phyloP scores from a whole-genome alignment of 1,140 invertebrate genomes.

The Frieseomelitta varia region DNA sequence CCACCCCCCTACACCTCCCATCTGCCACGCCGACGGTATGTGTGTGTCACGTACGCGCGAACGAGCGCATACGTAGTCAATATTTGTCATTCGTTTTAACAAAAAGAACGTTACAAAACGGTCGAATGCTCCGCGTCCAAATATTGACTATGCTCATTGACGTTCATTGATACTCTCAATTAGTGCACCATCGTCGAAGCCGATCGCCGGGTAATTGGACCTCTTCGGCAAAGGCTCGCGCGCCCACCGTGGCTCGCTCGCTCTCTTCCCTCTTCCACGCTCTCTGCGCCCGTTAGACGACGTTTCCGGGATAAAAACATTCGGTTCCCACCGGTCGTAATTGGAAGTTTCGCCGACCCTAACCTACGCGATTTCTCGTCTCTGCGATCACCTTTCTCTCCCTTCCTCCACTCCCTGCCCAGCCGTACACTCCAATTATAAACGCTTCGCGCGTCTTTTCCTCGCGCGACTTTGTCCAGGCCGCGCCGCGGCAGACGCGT shows the following conservation, averaged over 20 bases:
- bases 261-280: too few species aligned
- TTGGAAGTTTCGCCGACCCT: constrained; percentile 2
- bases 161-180: constrained; percentile 72
- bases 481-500: too few species aligned
- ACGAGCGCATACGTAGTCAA: constrained; percentile 64
- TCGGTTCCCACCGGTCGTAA: constrained; percentile 25
- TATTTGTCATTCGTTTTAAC: constrained; percentile 71
- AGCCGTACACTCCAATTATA: constrained; percentile 22
- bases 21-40: background rate
- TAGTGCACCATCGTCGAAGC: constrained; percentile 67
- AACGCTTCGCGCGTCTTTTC: constrained; percentile 1
- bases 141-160: constrained; percentile 71
- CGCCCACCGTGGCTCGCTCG: too few species aligned
- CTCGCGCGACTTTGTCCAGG: background rate
- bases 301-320: constrained; percentile 49
- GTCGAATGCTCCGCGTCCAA: constrained; percentile 68
- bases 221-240: constrained; percentile 40
- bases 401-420: background rate
- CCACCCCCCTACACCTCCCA: too few species aligned
- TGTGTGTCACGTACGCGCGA: constrained; percentile 66
- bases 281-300: background rate
- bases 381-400: too few species aligned
- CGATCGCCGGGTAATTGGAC: constrained; percentile 69
- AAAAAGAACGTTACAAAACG: constrained; percentile 72
- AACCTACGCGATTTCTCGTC: constrained; percentile 14